Base-by-base conservation (phyloP, 2,888 invertebrate genomes). In the Nymphalis polychloros region DNA sequence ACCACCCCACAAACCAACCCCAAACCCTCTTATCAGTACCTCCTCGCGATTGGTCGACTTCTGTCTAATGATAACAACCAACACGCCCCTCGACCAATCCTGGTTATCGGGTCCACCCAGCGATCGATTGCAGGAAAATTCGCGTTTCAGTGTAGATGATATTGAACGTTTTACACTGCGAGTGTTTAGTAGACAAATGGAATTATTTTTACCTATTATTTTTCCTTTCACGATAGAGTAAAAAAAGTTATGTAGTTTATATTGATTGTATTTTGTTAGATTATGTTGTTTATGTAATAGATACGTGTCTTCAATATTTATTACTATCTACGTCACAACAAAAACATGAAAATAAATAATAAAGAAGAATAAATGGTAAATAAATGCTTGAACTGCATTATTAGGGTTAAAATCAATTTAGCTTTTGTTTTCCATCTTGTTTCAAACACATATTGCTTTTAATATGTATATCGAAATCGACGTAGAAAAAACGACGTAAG, bases 21-120 rank as follows among this genome's bases (percentile, higher is more conserved):
- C 90, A 87, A 68, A 88, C 89, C 91, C 91, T 86, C 89, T 89
- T 87, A 88, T 88, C 88, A 85, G 79, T 69, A 75, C 79, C 73
- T 72, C 72, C 47, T 77, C 79, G 78, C 85, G 73, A 92, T 92
- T 92, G 92, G 92, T 77, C 77, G 80, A 73, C 79, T 73, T 73
- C 77, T 76, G 75, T 78, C 77, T 80, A 73, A 79, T 87, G 91
- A 90, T 91, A 89, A 90, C 88, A 85, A 77, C 77, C 79, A 86
- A 81, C 90, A 92, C 93, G 92, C 92, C 92, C 86, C 84, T 75
- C 83, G 79, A 84, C 90, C 91, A 90, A 90, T 89, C 87, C 83
- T 69, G 68, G 66, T 70, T 76, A 73, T 73, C 75, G 73, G 81
- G 76, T 81, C 86, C 91, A 88, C 90, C 90, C 89, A 91, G 81